Evolutionary conservation across 2,113 vertebrate species (phyloP).

Genomic region (Holacanthus passer): DNA sequence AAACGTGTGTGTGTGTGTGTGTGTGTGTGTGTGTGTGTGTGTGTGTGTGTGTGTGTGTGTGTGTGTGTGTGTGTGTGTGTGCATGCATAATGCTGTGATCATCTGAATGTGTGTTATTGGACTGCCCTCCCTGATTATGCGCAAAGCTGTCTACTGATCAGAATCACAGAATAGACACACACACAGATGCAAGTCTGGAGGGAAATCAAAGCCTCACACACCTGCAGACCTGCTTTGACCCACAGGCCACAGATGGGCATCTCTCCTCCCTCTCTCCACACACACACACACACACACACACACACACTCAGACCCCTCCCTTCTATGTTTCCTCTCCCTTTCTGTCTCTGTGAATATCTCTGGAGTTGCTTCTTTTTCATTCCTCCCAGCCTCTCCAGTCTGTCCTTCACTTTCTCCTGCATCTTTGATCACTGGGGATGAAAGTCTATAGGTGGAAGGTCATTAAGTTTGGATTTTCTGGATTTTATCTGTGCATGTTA

Average conservation of each 20-base stretch:
- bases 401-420: slow-evolving; percentile 40
- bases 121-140: slow-evolving; percentile 75
- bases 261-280: slow-evolving; percentile 53
- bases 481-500: slow-evolving; percentile 25
- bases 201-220: slow-evolving; percentile 79
- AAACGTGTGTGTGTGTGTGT: slow-evolving; percentile 11
- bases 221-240: slow-evolving; percentile 78
- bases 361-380: neutral
- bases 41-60: slow-evolving; percentile 2
- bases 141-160: slow-evolving; percentile 75
- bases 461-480: slow-evolving; percentile 40
- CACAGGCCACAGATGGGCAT: slow-evolving; percentile 74
- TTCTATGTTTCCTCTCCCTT: slow-evolving; percentile 28
- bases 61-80: slow-evolving; percentile 13
- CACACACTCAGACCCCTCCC: slow-evolving; percentile 5
- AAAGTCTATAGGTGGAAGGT: slow-evolving; percentile 39
- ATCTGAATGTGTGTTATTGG: slow-evolving; percentile 68
- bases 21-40: slow-evolving; percentile 13
- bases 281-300: neutral
- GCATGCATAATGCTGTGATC: slow-evolving; percentile 71
- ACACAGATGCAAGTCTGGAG: slow-evolving; percentile 69
- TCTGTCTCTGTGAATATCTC: slow-evolving; percentile 15
- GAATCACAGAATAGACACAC: slow-evolving; percentile 58
- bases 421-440: slow-evolving; percentile 62
- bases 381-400: neutral